Conservation (phyloP, 2,797 vertebrate genomes). For the Dendrocincla tyrannina region DNA sequence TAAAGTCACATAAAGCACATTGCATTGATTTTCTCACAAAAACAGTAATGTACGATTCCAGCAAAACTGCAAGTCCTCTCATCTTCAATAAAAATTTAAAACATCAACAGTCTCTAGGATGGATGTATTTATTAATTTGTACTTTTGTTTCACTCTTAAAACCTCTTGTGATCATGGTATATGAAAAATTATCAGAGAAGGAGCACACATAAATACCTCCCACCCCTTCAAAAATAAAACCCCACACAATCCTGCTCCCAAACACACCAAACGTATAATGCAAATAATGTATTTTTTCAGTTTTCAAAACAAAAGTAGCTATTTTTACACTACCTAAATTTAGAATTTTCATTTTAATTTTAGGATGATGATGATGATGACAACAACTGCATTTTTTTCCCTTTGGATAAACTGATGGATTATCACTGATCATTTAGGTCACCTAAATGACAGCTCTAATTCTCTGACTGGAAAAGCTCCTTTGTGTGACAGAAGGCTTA, state of each 20-base stretch:
- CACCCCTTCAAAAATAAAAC: too few relatives aligned
- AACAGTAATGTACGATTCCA: neutral
- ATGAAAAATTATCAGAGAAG: neutral
- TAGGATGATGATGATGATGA: neutral
- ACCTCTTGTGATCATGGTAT: neutral
- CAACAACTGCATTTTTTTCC: neutral
- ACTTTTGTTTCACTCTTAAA: neutral
- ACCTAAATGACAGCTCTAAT: slow-evolving; percentile 31
- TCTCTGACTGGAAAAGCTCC: neutral
- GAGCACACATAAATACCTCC: neutral
- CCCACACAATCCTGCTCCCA: fast-evolving
- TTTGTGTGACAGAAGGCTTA: slow-evolving; percentile 6
- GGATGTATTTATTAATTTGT: neutral
- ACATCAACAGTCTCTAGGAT: neutral
- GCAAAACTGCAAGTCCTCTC: neutral
- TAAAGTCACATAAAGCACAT: neutral
- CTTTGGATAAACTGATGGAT: neutral
- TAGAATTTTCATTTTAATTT: neutral
- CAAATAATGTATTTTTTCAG: neutral
- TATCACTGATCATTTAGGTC: slow-evolving; percentile 48
- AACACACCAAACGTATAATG: neutral
- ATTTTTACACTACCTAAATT: neutral
- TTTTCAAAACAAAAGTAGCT: neutral
- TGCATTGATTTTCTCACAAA: neutral
- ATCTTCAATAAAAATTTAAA: neutral